Evolutionary conservation across 1,140 invertebrate genomes (phyloP), one percentile per base, ranked within the genome.

Genomic region (Centruroides vittatus): DNA sequence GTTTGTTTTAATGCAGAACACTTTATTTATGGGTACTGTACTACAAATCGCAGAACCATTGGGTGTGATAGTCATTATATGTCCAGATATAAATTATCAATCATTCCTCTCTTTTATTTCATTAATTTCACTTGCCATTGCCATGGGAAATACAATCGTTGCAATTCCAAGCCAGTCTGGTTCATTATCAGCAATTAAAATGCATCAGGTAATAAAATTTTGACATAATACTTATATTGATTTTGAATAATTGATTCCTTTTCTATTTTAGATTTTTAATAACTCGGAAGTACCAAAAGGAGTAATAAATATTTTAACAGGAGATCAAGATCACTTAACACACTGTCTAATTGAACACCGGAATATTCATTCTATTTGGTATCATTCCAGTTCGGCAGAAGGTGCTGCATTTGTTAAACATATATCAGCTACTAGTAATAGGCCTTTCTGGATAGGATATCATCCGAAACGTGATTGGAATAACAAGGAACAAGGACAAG

Each of bases 291-390:
- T 79, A 10, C 77, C 77, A 56, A 75, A 68, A 47, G 78, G 78
- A 46, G 77, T 79, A 8, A 70, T 79, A 9, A 78, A 78, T 69
- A 76, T 79, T 54, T 59, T 79, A 4, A 77, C 77, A 36, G 78
- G 78, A 10, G 67, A 71, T 63, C 55, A 71, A n/a, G 70, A 78
- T 55, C 72, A 76, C 61, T 62, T 79, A 41, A 5, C 8, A 8
- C 5, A 8, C 0, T 41, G 41, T 41, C 5, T 41, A 5, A 6
- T 8, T 41, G 41, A 41, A 41, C 8, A 41, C 8, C 5, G 41
- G 3, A 6, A 8, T 8, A 41, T 41, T 41, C 41, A 41, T 6
- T 5, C 41, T 8, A 41, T 41, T 8, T 41, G 41, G 41, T 41
- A 41, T 41, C 41, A 41, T 41, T 41, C 41, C 41, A 41, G 3